Base-by-base conservation (phyloP, 2,888 invertebrate species). In the Anthophora plumipes region DNA sequence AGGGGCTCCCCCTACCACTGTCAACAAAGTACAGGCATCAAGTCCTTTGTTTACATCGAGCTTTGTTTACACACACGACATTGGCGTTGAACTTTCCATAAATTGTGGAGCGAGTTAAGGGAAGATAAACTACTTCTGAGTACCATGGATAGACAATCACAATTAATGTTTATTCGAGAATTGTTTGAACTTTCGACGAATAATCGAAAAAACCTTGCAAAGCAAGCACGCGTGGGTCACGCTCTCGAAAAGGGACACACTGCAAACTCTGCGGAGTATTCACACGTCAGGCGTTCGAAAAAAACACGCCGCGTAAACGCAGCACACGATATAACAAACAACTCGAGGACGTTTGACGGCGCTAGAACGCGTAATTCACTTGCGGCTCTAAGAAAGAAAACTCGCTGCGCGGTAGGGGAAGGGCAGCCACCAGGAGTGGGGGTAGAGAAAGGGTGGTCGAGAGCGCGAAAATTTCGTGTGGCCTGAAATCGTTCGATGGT, bases 401-500 rank as follows among this genome's bases (percentile, higher is more conserved):
- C 57, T 73, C 66, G 37, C 4, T 12, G 39, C 4, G 11, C 50
- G 17, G 66, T 39, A 39, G 52, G 52, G 66, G 66, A 11, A 66
- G 12, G n/a, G 17, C 1, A 1, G 22, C 22, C 20, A 39, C 31
- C 1, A 9, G 25, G 3, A 31, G 50, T n/a, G 50, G 69, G 25
- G 59, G 1, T 12, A 72, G 55, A 55, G 66, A 55, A 55, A 41
- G 74, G 59, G 41, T 52, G 70, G 60, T 31, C 48, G 39, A 37
- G 12, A n/a, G 31, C 39, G 52, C 12, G 70, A 69, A 69, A 70
- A 69, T 31, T 70, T 52, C 50, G 50, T 14, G n/a, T 55, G 50
- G 37, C 25, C 17, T n/a, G 11, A 43, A 14, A 52, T 66, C 17
- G 52, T 52, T 39, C 22, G 22, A 39, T 31, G 2, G 31, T 31